phyloP scores from a whole-genome alignment of 2,888 invertebrate species.

The Melinaea marsaeus region DNA sequence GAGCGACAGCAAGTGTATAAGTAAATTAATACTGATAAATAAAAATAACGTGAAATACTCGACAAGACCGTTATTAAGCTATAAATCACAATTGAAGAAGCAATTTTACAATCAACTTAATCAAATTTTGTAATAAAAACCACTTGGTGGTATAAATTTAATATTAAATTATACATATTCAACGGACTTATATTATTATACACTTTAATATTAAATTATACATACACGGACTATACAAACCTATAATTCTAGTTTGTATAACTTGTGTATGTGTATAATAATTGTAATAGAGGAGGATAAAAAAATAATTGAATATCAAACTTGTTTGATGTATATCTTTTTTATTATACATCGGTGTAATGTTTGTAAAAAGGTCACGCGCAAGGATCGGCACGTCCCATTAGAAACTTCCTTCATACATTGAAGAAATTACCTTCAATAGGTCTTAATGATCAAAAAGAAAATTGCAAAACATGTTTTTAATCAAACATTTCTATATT shows the following conservation, averaged over 20 bases:
- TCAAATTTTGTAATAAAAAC: neutral
- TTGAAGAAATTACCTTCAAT: too few relatives aligned
- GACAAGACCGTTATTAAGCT: neutral
- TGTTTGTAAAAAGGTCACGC: constrained; percentile 4
- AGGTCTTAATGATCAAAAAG: too few relatives aligned
- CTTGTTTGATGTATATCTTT: neutral
- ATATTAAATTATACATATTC: neutral
- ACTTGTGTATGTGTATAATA: neutral
- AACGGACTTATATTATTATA: too few relatives aligned
- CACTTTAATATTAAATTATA: too few relatives aligned
- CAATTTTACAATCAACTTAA: constrained; percentile 1
- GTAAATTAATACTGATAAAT: neutral
- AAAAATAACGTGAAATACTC: neutral
- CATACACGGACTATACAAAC: too few relatives aligned
- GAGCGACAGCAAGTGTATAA: neutral
- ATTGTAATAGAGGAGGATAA: neutral
- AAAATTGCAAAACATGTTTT: too few relatives aligned
- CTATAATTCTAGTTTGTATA: neutral
- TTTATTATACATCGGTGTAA: constrained; percentile 5
- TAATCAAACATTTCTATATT: too few relatives aligned
- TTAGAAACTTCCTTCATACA: too few relatives aligned
- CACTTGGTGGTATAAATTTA: neutral
- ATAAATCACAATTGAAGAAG: constrained; percentile 6
- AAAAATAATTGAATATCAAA: neutral
- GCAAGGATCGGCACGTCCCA: constrained; percentile 2